phyloP scores from a whole-genome alignment of 2,888 invertebrate genomes.

The Ashinkailepas kermadecensis region DNA sequence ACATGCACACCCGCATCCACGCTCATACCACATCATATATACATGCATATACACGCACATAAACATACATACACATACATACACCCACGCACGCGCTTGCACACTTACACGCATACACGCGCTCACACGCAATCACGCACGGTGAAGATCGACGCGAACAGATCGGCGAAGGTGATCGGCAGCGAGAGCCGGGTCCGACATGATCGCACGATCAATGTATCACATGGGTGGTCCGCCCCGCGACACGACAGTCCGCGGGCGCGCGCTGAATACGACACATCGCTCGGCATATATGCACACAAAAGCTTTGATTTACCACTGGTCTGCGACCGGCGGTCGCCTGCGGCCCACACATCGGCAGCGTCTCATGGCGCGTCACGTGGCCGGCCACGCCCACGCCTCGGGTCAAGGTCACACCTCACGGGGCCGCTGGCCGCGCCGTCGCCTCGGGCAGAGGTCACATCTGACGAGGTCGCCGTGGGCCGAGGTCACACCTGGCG shows the following conservation, averaged over 20 bases:
- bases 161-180: too few relatives aligned
- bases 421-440: neutral
- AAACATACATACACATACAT: neutral
- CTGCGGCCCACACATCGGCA: too few relatives aligned
- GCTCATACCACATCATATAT: too few relatives aligned
- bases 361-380: too few relatives aligned
- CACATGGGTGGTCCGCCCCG: neutral
- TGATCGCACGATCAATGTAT: neutral
- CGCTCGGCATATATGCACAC: neutral
- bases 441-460: neutral
- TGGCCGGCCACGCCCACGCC: too few relatives aligned
- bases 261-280: neutral
- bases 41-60: neutral
- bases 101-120: neutral
- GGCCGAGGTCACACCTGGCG: conserved; percentile 11
- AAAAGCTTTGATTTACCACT: neutral
- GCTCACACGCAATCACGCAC: neutral
- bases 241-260: too few relatives aligned
- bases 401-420: too few relatives aligned
- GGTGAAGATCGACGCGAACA: neutral
- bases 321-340: too few relatives aligned
- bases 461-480: neutral
- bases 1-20: too few relatives aligned
- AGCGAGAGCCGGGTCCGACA: too few relatives aligned
- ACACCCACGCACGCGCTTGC: neutral